Conservation (phyloP, 2,113 vertebrate genomes). For the Ammodytes dubius region DNA sequence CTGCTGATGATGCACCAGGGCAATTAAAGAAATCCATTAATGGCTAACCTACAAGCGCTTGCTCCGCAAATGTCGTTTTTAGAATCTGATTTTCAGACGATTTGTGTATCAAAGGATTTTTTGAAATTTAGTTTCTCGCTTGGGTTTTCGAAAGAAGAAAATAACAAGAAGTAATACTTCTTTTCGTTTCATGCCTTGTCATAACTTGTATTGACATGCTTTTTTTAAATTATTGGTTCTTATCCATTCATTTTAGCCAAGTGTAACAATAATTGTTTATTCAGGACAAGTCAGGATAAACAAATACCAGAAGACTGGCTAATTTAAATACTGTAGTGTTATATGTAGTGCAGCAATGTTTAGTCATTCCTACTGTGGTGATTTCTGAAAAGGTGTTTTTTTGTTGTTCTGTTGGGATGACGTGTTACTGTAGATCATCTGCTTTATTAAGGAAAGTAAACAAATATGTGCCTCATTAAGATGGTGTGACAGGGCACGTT, state of each 20-base stretch:
- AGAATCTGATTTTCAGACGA: not conserved
- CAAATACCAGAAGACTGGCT: not conserved
- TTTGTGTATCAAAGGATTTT: not conserved
- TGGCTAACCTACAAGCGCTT: slow-evolving; percentile 10
- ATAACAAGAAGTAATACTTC: not conserved
- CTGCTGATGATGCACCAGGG: slow-evolving; percentile 33
- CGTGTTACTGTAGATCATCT: not conserved
- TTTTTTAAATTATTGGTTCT: too few relatives aligned
- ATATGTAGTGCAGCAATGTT: too few relatives aligned
- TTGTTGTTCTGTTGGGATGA: not conserved
- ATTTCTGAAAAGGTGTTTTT: not conserved
- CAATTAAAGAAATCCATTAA: slow-evolving; percentile 53
- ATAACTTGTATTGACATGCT: too few relatives aligned
- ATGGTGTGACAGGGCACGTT: too few relatives aligned
- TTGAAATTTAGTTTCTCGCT: not conserved
- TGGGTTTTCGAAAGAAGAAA: not conserved
- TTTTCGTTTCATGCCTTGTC: not conserved
- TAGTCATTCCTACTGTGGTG: not conserved
- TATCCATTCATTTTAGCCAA: too few relatives aligned
- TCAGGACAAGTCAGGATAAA: not conserved
- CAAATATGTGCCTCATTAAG: not conserved
- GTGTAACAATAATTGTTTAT: too few relatives aligned
- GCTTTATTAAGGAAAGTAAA: not conserved
- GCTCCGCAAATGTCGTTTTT: slow-evolving; percentile 3
- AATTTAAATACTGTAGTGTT: too few relatives aligned